phyloP scores from a whole-genome alignment of 2,113 vertebrate genomes.

The Morone saxatilis region DNA sequence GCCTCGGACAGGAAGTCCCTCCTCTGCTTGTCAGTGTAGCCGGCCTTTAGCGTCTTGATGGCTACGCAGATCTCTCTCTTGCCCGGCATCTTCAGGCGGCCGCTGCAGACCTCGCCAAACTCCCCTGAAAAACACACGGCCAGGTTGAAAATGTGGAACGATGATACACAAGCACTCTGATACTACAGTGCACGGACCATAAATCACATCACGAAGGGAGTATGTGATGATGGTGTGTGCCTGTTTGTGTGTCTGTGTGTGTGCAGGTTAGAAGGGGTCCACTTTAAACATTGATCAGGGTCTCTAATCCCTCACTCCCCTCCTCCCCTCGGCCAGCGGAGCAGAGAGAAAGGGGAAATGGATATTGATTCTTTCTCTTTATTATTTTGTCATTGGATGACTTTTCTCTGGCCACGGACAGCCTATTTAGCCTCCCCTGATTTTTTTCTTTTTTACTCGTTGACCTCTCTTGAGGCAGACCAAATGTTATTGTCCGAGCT shows the following conservation, averaged over 20 bases:
- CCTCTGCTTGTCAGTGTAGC: conserved; percentile 97
- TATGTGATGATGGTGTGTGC: conserved; percentile 4
- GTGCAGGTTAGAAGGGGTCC: conserved; percentile 44
- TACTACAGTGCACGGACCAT: conserved; percentile 1
- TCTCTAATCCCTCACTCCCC: conserved; percentile 65
- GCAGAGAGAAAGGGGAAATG: conserved; percentile 75
- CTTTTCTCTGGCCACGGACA: conserved; percentile 67
- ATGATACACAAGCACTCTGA: conserved; percentile 19
- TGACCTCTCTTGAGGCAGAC: conserved; percentile 38
- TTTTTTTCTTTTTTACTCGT: conserved; percentile 17
- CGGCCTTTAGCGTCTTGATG: conserved; percentile 98
- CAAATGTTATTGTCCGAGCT: conserved; percentile 27
- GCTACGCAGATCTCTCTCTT: conserved; percentile 98
- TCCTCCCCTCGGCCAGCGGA: conserved; percentile 53
- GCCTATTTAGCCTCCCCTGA: conserved; percentile 48
- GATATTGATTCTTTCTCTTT: conserved; percentile 81
- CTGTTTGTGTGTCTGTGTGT: conserved; percentile 28
- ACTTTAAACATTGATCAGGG: conserved; percentile 77
- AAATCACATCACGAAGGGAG: conserved; percentile 39
- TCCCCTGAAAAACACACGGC: conserved; percentile 85
- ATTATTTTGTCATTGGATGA: conserved; percentile 82
- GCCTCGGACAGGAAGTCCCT: conserved; percentile 98
- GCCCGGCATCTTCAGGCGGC: conserved; percentile 95
- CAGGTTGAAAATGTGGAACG: conserved; percentile 12
- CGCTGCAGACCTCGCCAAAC: conserved; percentile 97